Percentiles rank a stretch among this genome's conserved stretches.
These are phyloP conservation scores for Halesus radiatus DNA, from an alignment of 1,140 invertebrate genomes.

Conservation along the genomic window DNA sequence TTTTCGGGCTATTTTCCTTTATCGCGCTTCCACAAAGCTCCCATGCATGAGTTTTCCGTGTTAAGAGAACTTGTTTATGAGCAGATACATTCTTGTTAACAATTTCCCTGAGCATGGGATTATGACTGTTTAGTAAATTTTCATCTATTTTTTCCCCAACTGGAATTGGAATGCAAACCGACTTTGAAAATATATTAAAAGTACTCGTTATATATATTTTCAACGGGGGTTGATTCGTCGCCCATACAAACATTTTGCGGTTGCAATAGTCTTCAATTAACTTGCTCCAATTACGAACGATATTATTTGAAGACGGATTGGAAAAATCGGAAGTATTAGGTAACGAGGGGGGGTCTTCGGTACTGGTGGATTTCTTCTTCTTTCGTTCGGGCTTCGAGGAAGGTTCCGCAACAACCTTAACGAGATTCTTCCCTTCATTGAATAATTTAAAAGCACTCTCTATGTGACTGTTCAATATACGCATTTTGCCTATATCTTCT, in stretches of 20 bases:
- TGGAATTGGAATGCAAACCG: conserved; percentile 6
- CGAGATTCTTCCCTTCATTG: not conserved
- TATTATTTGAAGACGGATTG: not conserved
- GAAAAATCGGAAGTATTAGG: not conserved
- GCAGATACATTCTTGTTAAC: not conserved
- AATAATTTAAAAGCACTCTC: conserved; percentile 4
- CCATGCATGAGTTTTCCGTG: conserved; percentile 29
- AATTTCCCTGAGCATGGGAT: conserved; percentile 28
- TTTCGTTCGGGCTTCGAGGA: too few species aligned
- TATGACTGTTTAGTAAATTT: not conserved
- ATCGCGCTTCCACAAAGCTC: conserved; percentile 15
- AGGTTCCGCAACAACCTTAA: not conserved
- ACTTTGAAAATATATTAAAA: conserved; percentile 23
- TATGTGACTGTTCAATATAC: conserved; percentile 3
- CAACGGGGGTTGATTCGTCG: not conserved
- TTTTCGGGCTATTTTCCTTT: not conserved
- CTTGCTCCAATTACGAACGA: conserved; percentile 23
- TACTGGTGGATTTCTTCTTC: too few species aligned
- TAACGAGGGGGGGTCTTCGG: too few species aligned
- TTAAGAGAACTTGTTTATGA: conserved; percentile 15
- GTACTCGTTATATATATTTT: conserved; percentile 23
- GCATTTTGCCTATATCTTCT: not conserved
- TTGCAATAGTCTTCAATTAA: conserved; percentile 9
- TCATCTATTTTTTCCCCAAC: not conserved
- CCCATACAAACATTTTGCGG: conserved; percentile 12